Base-by-base conservation (phyloP, 1,140 invertebrate genomes). In the Maniola jurtina region DNA sequence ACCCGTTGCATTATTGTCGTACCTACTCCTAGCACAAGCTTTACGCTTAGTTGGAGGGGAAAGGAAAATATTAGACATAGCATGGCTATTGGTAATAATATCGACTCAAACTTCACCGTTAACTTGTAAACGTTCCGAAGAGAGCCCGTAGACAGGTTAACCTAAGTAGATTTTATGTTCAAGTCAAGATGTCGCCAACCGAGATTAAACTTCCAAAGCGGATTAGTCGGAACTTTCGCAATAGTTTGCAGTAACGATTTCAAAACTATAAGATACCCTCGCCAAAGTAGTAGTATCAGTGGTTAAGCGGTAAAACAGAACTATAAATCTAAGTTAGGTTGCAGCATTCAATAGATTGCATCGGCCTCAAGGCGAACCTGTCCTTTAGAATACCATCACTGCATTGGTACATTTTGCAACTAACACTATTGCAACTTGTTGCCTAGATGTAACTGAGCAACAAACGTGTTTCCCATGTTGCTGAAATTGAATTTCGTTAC, bases 381-480 rank as follows among this genome's bases (percentile, higher is more conserved):
- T 77, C 75, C 72, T 72, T 68, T 75, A 70, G 62, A 72, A 70
- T 71, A 77, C 70, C 75, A 74, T 77, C 75, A 71, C 70, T 71
- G 63, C 64, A 66, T 68, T 61, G 68, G 69, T 57, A 73, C 59
- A 61, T 72, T 67, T 66, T 61, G 64, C 68, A 73, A 73, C 55
- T 10, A 48, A 62, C 70, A 35, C 58, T 64, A 69, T 65, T 57
- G 63, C 59, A 61, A 65, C 63, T 65, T 61, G 63, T 65, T 70
- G 59, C n/a, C 36, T 45, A 15, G 42, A 45, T 57, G 55, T 38
- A 61, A 61, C 59, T 35, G 33, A 61, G 35, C 34, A 60, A 57
- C 11, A 64, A 60, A 71, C 65, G 36, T 60, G 55, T 66, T 66
- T 61, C 57, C 48, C 67, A 40, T 64, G 38, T 55, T 36, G 56